Evolutionary conservation across 2,888 invertebrate species (phyloP), one percentile per base, ranked within the genome.

Genomic region (Gasteruption jaculator): DNA sequence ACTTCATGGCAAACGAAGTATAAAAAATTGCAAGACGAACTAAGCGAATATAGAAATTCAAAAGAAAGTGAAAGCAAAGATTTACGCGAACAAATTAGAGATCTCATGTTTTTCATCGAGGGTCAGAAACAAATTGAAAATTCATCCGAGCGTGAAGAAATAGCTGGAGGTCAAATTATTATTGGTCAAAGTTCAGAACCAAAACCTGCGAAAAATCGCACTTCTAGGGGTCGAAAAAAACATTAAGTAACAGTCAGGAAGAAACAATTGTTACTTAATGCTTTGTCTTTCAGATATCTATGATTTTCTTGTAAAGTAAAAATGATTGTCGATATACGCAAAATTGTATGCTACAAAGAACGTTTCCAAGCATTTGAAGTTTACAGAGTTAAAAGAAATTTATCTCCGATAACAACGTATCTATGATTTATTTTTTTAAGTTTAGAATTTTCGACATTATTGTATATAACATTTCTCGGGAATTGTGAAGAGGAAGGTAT

Each of bases 41-140:
- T 64, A 36, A 45, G 48, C 3, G 57, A 74, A 40, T 73, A 66
- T 49, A 73, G 70, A 41, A 70, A 63, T 7, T 30, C 49, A 3
- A 78, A 77, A 51, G 76, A 79, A 40, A 60, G 71, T 32, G 84
- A 94, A 78, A 78, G 93, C n/a, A 54, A 72, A 0, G 92, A 94
- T 14, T 75, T 97, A 20, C 83, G 86, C 53, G 96, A 97, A 58
- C 94, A 99, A 75, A 77, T 99, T 6, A 79, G 91, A 22, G 99
- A 99, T 76, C 78, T 99, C 34, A 94, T 96, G 93, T 94, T 97
- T 74, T 95, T 87, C 69, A 81, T 99, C 57, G 91, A 95, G 54
- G 95, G 94, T 1, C 88, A 89, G 65, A 74, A 78, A 31, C 76
- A 79, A 55, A 78, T 81, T 36, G 75, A 76, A 50, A 74, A 75